Evolutionary conservation across 2,888 invertebrate species (phyloP).

Genomic region (Tillus elongatus): DNA sequence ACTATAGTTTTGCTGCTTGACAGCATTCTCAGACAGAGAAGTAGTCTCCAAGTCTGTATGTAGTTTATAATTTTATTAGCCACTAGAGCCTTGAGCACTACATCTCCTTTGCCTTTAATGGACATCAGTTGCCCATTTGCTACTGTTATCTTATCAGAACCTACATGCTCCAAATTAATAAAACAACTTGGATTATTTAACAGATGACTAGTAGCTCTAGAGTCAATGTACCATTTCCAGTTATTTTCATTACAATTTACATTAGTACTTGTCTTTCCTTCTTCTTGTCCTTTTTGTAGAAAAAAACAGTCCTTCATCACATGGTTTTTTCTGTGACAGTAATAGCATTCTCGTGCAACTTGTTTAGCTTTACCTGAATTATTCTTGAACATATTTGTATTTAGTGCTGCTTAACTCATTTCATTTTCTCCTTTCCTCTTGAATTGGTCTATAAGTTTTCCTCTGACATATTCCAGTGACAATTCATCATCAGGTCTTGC

Average conservation of each 20-base stretch:
- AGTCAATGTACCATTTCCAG: neutral
- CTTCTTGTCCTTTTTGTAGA: neutral
- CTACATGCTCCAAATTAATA: no score
- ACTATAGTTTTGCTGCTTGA: no score
- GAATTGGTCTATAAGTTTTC: conserved; percentile 12
- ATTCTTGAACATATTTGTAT: no score
- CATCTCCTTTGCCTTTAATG: neutral
- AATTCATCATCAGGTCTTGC: conserved; percentile 14
- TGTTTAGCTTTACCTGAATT: neutral
- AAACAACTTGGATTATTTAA: neutral
- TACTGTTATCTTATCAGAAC: no score
- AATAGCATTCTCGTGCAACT: no score
- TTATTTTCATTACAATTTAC: conserved; percentile 1
- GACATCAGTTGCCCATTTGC: neutral
- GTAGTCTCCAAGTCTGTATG: no score
- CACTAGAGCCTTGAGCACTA: no score
- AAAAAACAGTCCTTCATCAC: neutral
- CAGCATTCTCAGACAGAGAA: no score
- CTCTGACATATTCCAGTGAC: conserved; percentile 14
- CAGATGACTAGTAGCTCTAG: neutral
- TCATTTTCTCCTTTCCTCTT: conserved; percentile 10
- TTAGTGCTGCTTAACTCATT: no score
- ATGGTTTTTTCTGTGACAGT: neutral
- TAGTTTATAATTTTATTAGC: no score
- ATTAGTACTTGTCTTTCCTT: neutral